These are phyloP conservation scores for Schlechtendalia chinensis DNA, from an alignment of 1,140 invertebrate genomes.

Conservation along the genomic window DNA sequence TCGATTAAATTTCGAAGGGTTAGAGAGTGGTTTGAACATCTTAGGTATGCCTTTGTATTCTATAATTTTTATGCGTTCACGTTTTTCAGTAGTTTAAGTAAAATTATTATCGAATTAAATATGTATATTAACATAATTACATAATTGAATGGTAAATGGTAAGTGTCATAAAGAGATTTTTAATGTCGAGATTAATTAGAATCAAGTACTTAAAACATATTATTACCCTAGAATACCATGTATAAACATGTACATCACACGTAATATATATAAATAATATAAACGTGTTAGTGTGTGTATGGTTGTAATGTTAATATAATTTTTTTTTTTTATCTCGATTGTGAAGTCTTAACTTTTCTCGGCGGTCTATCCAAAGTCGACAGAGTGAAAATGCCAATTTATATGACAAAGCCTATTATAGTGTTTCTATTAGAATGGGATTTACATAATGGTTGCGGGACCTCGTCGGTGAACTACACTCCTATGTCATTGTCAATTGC, in stretches of 20 bases:
- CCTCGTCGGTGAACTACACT: constrained; percentile 11
- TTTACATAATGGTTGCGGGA: constrained; percentile 44
- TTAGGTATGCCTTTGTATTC: too few species aligned
- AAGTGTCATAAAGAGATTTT: background rate
- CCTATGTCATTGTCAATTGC: constrained; percentile 25
- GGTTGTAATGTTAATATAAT: too few species aligned
- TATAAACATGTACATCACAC: background rate
- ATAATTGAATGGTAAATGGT: background rate
- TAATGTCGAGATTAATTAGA: background rate
- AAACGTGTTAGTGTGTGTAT: background rate
- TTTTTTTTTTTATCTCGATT: constrained; percentile 9
- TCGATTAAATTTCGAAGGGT: too few species aligned
- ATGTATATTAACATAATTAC: too few species aligned
- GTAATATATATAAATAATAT: background rate
- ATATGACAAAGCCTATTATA: constrained; percentile 49
- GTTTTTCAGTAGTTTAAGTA: too few species aligned
- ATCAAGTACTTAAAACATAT: background rate
- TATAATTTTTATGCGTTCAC: too few species aligned
- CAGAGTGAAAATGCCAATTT: constrained; percentile 49
- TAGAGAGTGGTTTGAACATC: too few species aligned
- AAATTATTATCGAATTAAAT: too few species aligned
- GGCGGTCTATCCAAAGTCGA: constrained; percentile 10
- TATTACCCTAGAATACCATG: background rate
- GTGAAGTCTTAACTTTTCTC: constrained; percentile 13
- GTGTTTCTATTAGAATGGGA: constrained; percentile 47